These are phyloP conservation scores for Tupaia chinensis DNA, from an alignment of 2,113 vertebrate species.

Conservation along the genomic window DNA sequence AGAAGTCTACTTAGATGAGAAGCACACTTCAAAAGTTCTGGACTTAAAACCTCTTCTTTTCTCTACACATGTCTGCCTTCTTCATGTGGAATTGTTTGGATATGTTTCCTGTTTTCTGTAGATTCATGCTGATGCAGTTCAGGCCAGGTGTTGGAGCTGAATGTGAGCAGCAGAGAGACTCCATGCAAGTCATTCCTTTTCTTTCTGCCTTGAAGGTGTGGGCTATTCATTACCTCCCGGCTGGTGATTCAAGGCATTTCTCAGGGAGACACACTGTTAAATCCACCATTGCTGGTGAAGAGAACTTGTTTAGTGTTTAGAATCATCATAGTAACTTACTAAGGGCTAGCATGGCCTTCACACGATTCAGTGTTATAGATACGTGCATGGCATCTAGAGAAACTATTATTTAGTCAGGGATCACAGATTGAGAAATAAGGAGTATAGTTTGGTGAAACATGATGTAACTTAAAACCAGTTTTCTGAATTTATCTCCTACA, in stretches of 20 bases:
- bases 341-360: background rate
- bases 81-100: background rate
- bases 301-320: background rate
- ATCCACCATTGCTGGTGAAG: background rate
- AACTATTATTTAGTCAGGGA: background rate
- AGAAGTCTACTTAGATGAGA: background rate
- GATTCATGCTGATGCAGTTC: background rate
- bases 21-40: background rate
- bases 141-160: background rate
- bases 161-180: rapidly evolving
- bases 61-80: rapidly evolving
- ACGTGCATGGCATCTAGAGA: background rate
- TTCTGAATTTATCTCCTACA: background rate
- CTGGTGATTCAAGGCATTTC: too few species aligned
- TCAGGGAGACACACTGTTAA: background rate
- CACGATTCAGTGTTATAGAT: background rate
- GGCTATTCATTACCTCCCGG: background rate
- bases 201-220: background rate
- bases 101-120: background rate
- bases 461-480: background rate
- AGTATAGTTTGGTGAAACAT: background rate
- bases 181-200: background rate
- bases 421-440: background rate
- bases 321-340: rapidly evolving
- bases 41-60: background rate